Evolutionary conservation across 2,113 vertebrate genomes (phyloP).

Genomic region (Carettochelys insculpta): DNA sequence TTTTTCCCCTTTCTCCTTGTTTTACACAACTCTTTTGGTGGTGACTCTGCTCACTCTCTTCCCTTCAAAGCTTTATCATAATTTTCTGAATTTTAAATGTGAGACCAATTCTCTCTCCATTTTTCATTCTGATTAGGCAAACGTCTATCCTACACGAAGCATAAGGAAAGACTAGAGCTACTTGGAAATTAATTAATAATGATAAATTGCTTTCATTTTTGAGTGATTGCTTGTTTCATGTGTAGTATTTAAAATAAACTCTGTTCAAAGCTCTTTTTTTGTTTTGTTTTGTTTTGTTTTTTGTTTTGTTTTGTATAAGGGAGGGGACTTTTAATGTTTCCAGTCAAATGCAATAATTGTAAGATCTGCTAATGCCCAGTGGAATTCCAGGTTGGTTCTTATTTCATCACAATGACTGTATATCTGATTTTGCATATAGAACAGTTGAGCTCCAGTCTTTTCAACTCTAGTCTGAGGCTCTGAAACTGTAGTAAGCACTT

Average conservation of each 20-base stretch:
- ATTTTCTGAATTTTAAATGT: constrained; percentile 42
- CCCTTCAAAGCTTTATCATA: not conserved
- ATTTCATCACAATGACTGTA: constrained; percentile 27
- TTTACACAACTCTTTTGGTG: not conserved
- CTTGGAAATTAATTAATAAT: constrained; percentile 63
- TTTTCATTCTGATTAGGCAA: constrained; percentile 55
- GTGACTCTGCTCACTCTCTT: not conserved
- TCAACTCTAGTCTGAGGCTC: constrained; percentile 43
- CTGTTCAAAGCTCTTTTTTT: constrained; percentile 16
- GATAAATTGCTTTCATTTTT: constrained; percentile 60
- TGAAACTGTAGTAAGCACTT: constrained; percentile 40
- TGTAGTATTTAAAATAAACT: constrained; percentile 17
- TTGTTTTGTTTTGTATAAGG: not conserved
- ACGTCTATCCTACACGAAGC: constrained; percentile 54
- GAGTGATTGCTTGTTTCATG: constrained; percentile 52
- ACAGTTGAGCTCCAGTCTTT: constrained; percentile 30
- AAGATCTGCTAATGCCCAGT: not conserved
- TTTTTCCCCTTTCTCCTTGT: not conserved
- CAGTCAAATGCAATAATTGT: constrained; percentile 14
- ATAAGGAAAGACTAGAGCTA: constrained; percentile 63
- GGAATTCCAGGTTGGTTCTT: constrained; percentile 42
- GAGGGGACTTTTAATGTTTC: not conserved
- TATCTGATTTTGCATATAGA: constrained; percentile 56
- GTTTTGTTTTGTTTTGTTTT: not conserved
- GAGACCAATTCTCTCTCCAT: constrained; percentile 37